These are phyloP conservation scores for Leguminivora glycinivorella DNA, from an alignment of 1,140 invertebrate species.

Conservation along the genomic window DNA sequence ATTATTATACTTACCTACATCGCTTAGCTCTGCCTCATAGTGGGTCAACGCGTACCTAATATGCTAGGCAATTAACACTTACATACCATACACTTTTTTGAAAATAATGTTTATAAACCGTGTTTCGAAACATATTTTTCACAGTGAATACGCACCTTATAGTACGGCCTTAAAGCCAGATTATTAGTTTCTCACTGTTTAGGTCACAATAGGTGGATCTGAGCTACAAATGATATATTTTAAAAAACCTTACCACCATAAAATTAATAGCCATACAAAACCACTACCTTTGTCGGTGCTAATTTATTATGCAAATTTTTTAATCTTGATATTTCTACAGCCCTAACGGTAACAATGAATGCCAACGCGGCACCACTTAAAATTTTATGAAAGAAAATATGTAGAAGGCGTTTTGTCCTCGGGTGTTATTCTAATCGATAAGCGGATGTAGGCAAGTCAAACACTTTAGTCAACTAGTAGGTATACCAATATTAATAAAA, in stretches of 20 bases:
- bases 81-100: no score
- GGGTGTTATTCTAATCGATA: background rate
- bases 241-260: background rate
- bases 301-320: background rate
- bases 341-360: constrained; percentile 35
- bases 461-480: background rate
- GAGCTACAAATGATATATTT: background rate
- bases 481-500: no score
- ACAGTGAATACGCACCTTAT: no score
- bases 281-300: background rate
- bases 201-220: background rate
- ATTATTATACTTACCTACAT: background rate
- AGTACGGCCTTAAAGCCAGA: no score
- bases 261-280: background rate
- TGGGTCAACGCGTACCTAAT: no score
- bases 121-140: no score
- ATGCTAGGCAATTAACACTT: no score
- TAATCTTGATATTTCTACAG: background rate
- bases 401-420: constrained; percentile 48
- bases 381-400: constrained; percentile 61
- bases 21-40: no score
- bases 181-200: no score
- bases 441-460: background rate
- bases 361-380: constrained; percentile 49
- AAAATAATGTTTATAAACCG: no score